These are phyloP conservation scores for Agriopis aurantiaria DNA, from an alignment of 2,888 invertebrate species.

Conservation along the genomic window DNA sequence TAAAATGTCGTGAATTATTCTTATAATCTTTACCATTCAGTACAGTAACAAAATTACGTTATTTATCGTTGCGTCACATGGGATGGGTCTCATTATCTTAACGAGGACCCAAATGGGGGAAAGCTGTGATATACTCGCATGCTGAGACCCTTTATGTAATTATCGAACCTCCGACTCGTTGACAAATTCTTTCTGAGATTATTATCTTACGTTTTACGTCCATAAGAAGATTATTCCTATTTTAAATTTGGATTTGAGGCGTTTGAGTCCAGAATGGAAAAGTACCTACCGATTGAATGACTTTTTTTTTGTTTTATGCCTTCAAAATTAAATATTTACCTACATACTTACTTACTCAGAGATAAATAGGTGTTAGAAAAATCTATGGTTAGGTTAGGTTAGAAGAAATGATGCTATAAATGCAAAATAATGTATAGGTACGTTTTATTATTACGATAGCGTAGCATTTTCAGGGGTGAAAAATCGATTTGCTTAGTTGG, in stretches of 20 bases:
- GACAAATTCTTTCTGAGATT: conserved; percentile 24
- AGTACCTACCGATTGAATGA: no score
- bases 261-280: no score
- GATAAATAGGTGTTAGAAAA: no score
- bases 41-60: conserved; percentile 33
- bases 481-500: no score
- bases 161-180: conserved; percentile 11
- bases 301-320: no score
- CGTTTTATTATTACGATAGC: no score
- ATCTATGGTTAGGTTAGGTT: no score
- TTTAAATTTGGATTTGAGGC: background rate
- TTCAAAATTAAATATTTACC: no score
- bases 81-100: conserved; percentile 41
- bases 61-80: conserved; percentile 36
- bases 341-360: no score
- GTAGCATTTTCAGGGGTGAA: no score
- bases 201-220: conserved; percentile 2
- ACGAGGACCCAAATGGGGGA: conserved; percentile 34
- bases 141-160: conserved; percentile 18
- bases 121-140: conserved; percentile 28
- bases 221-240: background rate
- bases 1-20: background rate
- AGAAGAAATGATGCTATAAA: no score
- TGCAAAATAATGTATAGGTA: no score
- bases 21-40: background rate